A percentile compares a stretch with the other conserved stretches of the same genome.
These are phyloP conservation scores for Mesaphorura yosii DNA, from an alignment of 1,140 invertebrate genomes.

Conservation along the genomic window DNA sequence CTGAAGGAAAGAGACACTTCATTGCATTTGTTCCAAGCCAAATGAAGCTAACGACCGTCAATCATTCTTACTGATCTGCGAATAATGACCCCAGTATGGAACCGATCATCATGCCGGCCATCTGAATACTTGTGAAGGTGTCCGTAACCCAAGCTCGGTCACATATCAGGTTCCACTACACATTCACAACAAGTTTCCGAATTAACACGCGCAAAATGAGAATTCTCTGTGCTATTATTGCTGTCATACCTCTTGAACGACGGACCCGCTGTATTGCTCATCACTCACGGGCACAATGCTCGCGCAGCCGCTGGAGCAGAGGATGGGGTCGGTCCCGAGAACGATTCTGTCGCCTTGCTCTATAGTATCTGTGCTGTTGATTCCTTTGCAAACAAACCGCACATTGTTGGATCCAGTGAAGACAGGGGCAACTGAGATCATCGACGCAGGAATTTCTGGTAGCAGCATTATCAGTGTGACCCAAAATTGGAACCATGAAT, in stretches of 20 bases:
- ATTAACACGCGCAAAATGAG: background rate
- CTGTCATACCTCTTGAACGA: conserved; percentile 6
- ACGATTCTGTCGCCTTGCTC: background rate
- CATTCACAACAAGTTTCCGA: background rate
- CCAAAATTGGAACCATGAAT: conserved; percentile 17
- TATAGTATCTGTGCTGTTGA: background rate
- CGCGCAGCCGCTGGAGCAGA: background rate
- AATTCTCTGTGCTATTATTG: background rate
- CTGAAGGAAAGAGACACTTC: background rate
- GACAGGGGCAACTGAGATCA: conserved; percentile 7
- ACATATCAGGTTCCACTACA: conserved; percentile 18
- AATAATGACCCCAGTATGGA: conserved; percentile 9
- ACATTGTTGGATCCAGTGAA: conserved; percentile 4
- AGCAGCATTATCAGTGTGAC: background rate
- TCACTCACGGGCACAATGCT: background rate
- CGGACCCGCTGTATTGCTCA: background rate
- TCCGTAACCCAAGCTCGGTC: conserved; percentile 18
- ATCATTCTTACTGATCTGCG: conserved; percentile 13
- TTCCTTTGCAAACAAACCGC: background rate
- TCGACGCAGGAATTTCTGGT: conserved; percentile 13
- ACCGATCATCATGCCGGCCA: conserved; percentile 18
- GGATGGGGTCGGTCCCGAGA: background rate
- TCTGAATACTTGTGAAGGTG: conserved; percentile 22
- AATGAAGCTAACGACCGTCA: background rate
- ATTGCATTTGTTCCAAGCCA: background rate